A percentile compares a stretch with the other conserved stretches of the same genome.
These are phyloP conservation scores for Lysiphlebus fabarum DNA, from an alignment of 1,140 invertebrate genomes.

Conservation along the genomic window DNA sequence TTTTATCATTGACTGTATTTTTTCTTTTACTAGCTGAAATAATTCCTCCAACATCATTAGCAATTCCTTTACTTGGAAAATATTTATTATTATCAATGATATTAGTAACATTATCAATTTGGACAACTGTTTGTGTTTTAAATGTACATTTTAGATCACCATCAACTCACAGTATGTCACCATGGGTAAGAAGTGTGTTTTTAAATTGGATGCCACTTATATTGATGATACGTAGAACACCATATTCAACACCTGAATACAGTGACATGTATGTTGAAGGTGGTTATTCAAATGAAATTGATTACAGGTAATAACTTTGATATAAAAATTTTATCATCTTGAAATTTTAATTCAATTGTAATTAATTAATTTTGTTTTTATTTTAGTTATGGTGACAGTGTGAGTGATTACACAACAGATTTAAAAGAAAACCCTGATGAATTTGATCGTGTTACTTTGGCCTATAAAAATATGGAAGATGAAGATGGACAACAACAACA, in stretches of 20 bases:
- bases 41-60: conserved; percentile 94
- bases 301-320: conserved; percentile 70
- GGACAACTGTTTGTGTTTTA: conserved; percentile 93
- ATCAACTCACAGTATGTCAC: conserved; percentile 94
- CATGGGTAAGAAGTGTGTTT: conserved; percentile 83
- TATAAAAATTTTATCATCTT: background rate
- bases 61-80: conserved; percentile 95
- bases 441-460: conserved; percentile 60
- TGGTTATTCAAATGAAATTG: conserved; percentile 73
- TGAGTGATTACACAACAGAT: conserved; percentile 59
- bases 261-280: conserved; percentile 73
- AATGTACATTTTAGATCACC: conserved; percentile 98
- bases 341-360: too few species aligned
- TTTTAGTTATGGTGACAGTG: conserved; percentile 52
- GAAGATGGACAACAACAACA: conserved; percentile 59
- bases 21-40: conserved; percentile 96
- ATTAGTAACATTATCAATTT: conserved; percentile 92
- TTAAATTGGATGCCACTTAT: conserved; percentile 84
- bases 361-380: conserved; percentile 4
- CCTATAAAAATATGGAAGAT: conserved; percentile 62
- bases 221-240: conserved; percentile 83
- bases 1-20: conserved; percentile 97
- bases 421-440: conserved; percentile 57
- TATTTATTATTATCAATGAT: conserved; percentile 97
- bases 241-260: conserved; percentile 78